These are phyloP conservation scores for Trochalopteron elliotii DNA, from an alignment of 2,113 vertebrate species.

Conservation along the genomic window DNA sequence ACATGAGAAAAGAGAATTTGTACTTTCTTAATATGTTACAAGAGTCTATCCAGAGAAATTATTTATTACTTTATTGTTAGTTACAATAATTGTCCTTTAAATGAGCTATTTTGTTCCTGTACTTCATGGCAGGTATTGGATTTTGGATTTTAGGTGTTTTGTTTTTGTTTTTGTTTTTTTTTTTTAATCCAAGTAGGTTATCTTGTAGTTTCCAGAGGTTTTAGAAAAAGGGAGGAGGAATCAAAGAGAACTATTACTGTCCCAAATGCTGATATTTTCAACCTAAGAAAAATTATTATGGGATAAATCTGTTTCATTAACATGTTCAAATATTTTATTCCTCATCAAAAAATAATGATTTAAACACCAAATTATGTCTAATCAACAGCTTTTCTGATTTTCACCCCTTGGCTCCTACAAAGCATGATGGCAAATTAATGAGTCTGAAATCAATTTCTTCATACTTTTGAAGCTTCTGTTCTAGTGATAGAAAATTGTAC, in stretches of 20 bases:
- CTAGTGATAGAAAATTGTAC: neutral
- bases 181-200: neutral
- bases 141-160: neutral
- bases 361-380: neutral
- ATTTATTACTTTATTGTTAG: neutral
- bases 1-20: neutral
- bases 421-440: neutral
- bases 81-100: neutral
- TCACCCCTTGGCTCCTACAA: neutral
- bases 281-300: neutral
- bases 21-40: neutral
- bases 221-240: neutral
- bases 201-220: neutral
- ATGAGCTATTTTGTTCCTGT: neutral
- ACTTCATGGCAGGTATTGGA: neutral
- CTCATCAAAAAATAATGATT: neutral
- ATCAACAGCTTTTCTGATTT: neutral
- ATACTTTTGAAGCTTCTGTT: neutral
- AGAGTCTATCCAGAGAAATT: neutral
- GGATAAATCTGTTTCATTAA: neutral
- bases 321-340: neutral
- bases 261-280: neutral
- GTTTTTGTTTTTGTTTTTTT: neutral
- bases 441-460: neutral
- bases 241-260: neutral